phyloP scores from a whole-genome alignment of 2,797 vertebrate species.

The Apodemus agrarius region DNA sequence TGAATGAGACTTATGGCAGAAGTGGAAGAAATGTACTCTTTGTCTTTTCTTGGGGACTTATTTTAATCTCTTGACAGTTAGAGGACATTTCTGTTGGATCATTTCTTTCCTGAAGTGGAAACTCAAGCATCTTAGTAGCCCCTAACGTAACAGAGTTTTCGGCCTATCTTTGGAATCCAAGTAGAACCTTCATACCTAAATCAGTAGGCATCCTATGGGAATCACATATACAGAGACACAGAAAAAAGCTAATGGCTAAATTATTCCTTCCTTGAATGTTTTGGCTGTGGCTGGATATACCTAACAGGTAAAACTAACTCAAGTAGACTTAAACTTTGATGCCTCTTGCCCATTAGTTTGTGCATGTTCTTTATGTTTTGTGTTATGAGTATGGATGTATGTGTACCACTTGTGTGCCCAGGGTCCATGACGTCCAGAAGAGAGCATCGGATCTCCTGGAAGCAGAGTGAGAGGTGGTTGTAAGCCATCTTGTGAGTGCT shows the following conservation, averaged over 20 bases:
- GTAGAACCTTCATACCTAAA: not conserved
- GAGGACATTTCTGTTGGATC: no score
- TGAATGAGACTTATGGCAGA: not conserved
- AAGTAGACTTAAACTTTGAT: not conserved
- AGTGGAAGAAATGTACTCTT: not conserved
- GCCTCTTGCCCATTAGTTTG: not conserved
- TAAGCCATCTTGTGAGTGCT: not conserved
- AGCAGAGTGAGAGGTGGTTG: not conserved
- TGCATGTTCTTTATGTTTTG: not conserved
- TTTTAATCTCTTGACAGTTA: not conserved
- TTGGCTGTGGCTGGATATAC: not conserved
- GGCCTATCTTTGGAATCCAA: not conserved
- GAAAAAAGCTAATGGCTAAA: not conserved
- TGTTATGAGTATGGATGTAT: not conserved
- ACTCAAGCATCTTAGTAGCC: not conserved
- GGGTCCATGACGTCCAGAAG: not conserved
- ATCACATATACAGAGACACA: not conserved
- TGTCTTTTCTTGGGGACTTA: not conserved
- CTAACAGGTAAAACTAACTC: slow-evolving; percentile 26
- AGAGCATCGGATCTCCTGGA: not conserved
- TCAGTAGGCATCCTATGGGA: slow-evolving; percentile 1
- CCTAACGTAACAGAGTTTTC: not conserved
- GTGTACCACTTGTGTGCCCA: not conserved
- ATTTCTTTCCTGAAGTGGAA: not conserved
- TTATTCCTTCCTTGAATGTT: not conserved